A percentile compares a stretch with the other conserved stretches of the same genome.
Evolutionary conservation across 2,113 vertebrate genomes (phyloP).

Genomic region (Thryonomys swinderianus): DNA sequence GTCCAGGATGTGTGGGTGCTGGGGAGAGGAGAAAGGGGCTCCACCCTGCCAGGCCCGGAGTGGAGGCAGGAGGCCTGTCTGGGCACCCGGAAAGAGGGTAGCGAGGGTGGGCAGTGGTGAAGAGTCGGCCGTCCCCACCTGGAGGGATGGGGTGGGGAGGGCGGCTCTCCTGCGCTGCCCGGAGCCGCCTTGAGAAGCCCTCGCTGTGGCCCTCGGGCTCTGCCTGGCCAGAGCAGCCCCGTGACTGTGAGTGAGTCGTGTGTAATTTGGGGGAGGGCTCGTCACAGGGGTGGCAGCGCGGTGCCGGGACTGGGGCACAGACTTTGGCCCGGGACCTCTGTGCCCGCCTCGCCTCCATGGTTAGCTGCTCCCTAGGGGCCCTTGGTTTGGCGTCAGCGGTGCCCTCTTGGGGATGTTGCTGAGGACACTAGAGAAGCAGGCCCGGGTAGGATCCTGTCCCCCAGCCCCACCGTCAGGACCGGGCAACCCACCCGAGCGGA

Average conservation of each 20-base stretch:
- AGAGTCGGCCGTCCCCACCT: background rate
- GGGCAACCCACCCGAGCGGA: background rate
- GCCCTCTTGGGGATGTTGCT: background rate
- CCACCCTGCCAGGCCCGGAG: background rate
- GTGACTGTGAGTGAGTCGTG: background rate
- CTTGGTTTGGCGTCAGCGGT: background rate
- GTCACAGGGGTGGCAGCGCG: background rate
- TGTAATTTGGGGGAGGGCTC: background rate
- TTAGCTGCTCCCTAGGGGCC: background rate
- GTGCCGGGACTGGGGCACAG: background rate
- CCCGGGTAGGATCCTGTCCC: background rate
- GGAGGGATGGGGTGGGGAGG: background rate
- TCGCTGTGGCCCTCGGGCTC: background rate
- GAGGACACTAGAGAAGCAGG: background rate
- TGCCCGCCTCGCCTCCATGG: background rate
- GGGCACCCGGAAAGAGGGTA: background rate
- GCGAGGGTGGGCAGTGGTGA: background rate
- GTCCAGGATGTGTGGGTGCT: slow-evolving; percentile 14
- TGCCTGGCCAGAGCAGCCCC: background rate
- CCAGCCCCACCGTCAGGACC: background rate
- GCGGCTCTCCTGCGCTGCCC: background rate
- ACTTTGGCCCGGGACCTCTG: background rate
- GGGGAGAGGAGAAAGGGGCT: background rate
- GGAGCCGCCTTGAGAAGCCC: background rate
- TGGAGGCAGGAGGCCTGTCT: background rate